Base-by-base conservation (phyloP, 1,140 invertebrate genomes). In the Pseudomyrmex flavicornis region DNA sequence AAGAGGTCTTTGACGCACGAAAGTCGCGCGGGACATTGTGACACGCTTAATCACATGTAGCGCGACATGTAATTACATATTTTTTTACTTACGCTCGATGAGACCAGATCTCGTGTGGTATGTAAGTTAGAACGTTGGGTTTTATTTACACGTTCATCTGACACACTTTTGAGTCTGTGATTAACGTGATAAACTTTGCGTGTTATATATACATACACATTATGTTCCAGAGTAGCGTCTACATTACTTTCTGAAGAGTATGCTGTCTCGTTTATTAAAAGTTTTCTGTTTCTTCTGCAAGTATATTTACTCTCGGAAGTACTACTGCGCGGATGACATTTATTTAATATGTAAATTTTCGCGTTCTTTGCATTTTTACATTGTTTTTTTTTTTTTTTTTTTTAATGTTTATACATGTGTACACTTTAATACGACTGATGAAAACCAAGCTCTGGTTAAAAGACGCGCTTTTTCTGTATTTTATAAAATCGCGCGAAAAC, bases 21-120 rank as follows among this genome's bases (percentile, higher is more conserved):
- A 69, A 69, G 50, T 35, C 13, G 17, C 8, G 62, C 20, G 15
- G 12, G n/a, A 54, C 15, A 35, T 66, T 52, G n/a, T 20, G 48
- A 2, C 12, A 56, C 50, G 26, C 56, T 77, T 54, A 68, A 56
- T 56, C 65, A 44, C 13, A 12, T 3, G 35, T 5, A 77, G 56
- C 44, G 48, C 75, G 35, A 69, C 63, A n/a, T 56, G 52, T 69
- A 77, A 77, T 77, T 69, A 77, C 35, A 69, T 15, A 58, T 56
- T 69, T 69, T 77, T 77, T 15, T 35, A 77, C 63, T 68, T 68
- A 68, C 13, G 35, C 15, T 12, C 26, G 65, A 59, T 44, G 48
- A 66, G 20, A 20, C 65, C 5, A 46, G 35, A 68, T 5, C 50
- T 52, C 9, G 50, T 79, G 46, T 48, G 15, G 8, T 63, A 20